phyloP scores from a whole-genome alignment of 2,113 vertebrate species.

The Opisthocomus hoazin region DNA sequence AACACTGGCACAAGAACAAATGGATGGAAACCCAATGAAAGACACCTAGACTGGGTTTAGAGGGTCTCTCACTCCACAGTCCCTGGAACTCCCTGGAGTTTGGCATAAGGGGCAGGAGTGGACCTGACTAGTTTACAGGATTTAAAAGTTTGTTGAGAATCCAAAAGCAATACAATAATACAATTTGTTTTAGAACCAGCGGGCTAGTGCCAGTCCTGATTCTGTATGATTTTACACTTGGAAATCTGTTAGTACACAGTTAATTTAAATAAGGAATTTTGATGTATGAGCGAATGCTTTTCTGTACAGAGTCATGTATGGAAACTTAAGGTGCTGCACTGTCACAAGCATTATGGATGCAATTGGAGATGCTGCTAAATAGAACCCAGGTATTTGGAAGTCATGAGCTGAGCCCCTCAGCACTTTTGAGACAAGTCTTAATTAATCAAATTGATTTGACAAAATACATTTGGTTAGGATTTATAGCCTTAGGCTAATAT shows the following conservation, averaged over 20 bases:
- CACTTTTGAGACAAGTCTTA: background rate
- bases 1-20: background rate
- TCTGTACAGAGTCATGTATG: background rate
- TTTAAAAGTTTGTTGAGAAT: background rate
- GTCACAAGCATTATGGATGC: background rate
- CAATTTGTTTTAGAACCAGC: background rate
- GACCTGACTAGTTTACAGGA: background rate
- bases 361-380: background rate
- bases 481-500: background rate
- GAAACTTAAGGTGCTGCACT: background rate
- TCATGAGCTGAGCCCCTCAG: background rate
- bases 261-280: background rate
- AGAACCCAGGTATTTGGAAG: background rate
- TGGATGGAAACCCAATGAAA: background rate
- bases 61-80: background rate
- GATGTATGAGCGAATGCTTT: background rate
- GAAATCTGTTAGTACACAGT: background rate
- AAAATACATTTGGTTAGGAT: background rate
- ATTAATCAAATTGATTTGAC: background rate
- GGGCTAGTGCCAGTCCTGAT: background rate
- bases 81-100: background rate
- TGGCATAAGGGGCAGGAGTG: background rate
- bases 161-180: background rate
- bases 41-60: background rate
- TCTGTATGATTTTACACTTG: background rate